Evolutionary conservation across 2,113 vertebrate genomes (phyloP).

Genomic region (Okapia johnstoni): DNA sequence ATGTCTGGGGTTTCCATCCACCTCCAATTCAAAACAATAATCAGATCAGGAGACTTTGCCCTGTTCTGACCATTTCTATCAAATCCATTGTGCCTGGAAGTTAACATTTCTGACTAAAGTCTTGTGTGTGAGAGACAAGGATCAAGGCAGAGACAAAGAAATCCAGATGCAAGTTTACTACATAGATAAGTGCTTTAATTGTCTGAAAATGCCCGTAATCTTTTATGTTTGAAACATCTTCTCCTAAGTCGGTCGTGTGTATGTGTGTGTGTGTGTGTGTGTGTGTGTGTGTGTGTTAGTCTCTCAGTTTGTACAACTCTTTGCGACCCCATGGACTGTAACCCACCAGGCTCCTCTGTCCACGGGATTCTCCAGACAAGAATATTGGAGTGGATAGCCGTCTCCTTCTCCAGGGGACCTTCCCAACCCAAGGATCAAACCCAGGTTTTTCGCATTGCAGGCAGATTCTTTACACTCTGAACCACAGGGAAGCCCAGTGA

Average conservation of each 20-base stretch:
- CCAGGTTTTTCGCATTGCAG: background rate
- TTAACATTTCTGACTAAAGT: background rate
- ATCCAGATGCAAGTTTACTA: background rate
- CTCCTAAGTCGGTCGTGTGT: background rate
- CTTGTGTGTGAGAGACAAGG: background rate
- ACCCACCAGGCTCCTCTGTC: background rate
- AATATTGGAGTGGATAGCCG: background rate
- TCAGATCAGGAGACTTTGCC: background rate
- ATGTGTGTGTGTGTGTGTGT: too few relatives aligned
- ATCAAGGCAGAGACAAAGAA: background rate
- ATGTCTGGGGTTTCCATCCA: background rate
- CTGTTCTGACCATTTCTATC: background rate
- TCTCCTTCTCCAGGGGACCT: background rate
- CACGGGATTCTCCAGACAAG: too few relatives aligned
- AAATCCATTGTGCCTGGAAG: background rate
- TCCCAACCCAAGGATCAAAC: background rate
- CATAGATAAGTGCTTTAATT: conserved; percentile 32
- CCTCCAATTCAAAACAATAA: background rate
- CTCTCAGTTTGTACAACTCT: background rate
- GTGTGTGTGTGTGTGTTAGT: background rate
- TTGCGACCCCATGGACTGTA: background rate
- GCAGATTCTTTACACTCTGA: background rate
- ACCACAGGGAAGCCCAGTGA: background rate
- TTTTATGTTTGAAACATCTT: background rate
- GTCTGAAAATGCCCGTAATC: background rate